A percentile compares a stretch with the other conserved stretches of the same genome.
phyloP scores from a whole-genome alignment of 2,888 invertebrate genomes.

The Lochmaea capreae region DNA sequence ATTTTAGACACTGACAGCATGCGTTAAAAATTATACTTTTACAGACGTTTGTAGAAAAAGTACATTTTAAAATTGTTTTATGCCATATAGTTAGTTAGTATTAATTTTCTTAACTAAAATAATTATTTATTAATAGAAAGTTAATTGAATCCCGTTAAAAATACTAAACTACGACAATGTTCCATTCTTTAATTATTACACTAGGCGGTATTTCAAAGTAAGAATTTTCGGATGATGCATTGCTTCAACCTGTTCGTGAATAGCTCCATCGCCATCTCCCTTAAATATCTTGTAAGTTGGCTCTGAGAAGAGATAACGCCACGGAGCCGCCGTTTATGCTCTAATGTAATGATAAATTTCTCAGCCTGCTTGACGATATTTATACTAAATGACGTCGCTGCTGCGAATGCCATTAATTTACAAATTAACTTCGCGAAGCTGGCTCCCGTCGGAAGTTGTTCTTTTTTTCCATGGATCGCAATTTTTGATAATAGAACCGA shows the following conservation, averaged over 20 bases:
- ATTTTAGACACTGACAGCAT: too few species aligned
- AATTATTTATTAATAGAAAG: too few species aligned
- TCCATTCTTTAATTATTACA: constrained; percentile 38
- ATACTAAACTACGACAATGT: not conserved
- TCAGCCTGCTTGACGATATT: constrained; percentile 50
- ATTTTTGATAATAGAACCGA: constrained; percentile 24
- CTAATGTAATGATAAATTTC: constrained; percentile 56
- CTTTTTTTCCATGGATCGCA: constrained; percentile 23
- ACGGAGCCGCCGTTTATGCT: constrained; percentile 31
- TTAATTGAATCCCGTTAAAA: not conserved
- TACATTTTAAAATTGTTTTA: too few species aligned
- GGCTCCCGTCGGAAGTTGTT: constrained; percentile 11
- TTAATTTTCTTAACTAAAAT: too few species aligned
- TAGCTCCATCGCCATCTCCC: constrained; percentile 55
- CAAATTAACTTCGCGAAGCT: constrained; percentile 43
- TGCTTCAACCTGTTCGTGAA: constrained; percentile 57
- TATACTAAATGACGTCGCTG: constrained; percentile 53
- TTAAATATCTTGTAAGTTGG: constrained; percentile 56
- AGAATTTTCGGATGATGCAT: constrained; percentile 55
- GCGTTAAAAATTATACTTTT: too few species aligned
- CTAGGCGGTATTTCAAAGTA: constrained; percentile 40
- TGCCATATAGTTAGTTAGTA: too few species aligned
- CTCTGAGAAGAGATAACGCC: constrained; percentile 38
- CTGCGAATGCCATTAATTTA: constrained; percentile 48
- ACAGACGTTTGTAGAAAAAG: too few species aligned